Percentiles rank a stretch among this genome's conserved stretches.
Evolutionary conservation across 2,113 vertebrate genomes (phyloP).

Genomic region (Percina caprodes): DNA sequence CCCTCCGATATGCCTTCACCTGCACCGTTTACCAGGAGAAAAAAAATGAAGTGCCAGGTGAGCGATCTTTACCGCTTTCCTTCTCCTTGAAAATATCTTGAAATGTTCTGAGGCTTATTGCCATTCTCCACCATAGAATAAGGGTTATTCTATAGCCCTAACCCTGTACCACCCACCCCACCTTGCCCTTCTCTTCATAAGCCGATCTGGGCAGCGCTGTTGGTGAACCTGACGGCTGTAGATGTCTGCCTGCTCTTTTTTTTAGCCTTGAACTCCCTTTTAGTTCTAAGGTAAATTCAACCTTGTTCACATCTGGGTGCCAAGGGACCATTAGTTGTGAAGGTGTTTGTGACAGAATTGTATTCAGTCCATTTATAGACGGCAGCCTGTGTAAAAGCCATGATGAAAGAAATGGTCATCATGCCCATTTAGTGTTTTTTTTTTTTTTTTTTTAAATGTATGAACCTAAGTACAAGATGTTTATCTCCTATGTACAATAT

Average conservation of each 20-base stretch:
- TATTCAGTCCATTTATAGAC: slow-evolving; percentile 25
- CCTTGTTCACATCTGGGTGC: slow-evolving; percentile 41
- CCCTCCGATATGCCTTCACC: slow-evolving; percentile 92
- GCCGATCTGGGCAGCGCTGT: slow-evolving; percentile 25
- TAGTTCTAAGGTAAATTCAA: slow-evolving; percentile 29
- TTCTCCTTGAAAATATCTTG: slow-evolving; percentile 23
- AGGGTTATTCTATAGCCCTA: not conserved
- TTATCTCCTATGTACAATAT: no score
- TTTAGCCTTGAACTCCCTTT: slow-evolving; percentile 15
- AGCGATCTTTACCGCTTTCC: slow-evolving; percentile 28
- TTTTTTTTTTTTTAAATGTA: no score
- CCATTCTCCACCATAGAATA: slow-evolving; percentile 8
- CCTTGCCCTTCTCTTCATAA: slow-evolving; percentile 18
- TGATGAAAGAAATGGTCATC: not conserved
- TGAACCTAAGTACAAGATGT: no score
- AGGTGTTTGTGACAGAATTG: slow-evolving; percentile 11
- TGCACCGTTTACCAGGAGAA: slow-evolving; percentile 93
- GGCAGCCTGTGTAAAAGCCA: not conserved
- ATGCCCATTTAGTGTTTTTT: not conserved
- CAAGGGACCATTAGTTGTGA: slow-evolving; percentile 19
- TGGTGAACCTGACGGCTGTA: slow-evolving; percentile 53
- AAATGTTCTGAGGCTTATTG: slow-evolving; percentile 45
- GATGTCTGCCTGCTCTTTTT: slow-evolving; percentile 5
- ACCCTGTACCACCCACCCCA: slow-evolving; percentile 9
- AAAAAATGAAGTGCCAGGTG: slow-evolving; percentile 89